These are phyloP conservation scores for Dendrolimus punctatus DNA, from an alignment of 1,140 invertebrate genomes.

Conservation along the genomic window DNA sequence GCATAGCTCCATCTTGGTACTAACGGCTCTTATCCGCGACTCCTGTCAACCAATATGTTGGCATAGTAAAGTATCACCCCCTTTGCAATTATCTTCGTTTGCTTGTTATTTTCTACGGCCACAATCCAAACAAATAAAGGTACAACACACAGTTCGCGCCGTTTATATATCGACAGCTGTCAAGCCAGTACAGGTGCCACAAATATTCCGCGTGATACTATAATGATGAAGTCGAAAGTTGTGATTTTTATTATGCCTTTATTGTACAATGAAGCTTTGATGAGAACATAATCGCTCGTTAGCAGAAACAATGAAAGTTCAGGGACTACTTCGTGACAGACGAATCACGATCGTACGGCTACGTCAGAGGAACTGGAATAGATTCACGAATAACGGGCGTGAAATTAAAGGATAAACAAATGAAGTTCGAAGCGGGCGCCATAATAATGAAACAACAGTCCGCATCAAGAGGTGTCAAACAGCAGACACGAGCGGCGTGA, in stretches of 20 bases:
- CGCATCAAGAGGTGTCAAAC: conserved; percentile 58
- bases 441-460: conserved; percentile 64
- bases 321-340: conserved; percentile 44
- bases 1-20: too few relatives aligned
- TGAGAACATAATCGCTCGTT: conserved; percentile 22
- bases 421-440: conserved; percentile 54
- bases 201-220: too few relatives aligned
- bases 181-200: too few relatives aligned
- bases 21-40: neutral
- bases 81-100: conserved; percentile 59
- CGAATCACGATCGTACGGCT: conserved; percentile 46
- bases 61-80: conserved; percentile 35
- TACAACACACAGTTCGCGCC: too few relatives aligned
- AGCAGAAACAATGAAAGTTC: conserved; percentile 36
- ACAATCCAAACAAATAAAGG: conserved; percentile 39
- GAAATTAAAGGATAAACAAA: conserved; percentile 72
- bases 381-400: conserved; percentile 50
- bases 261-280: conserved; percentile 11
- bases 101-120: conserved; percentile 33
- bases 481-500: conserved; percentile 58
- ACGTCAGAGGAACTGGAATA: conserved; percentile 66
- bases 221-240: too few relatives aligned
- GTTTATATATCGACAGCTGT: too few relatives aligned
- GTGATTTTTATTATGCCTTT: conserved; percentile 3
- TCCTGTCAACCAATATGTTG: conserved; percentile 21